phyloP scores from a whole-genome alignment of 2,113 vertebrate genomes.

The Caranx ignobilis region DNA sequence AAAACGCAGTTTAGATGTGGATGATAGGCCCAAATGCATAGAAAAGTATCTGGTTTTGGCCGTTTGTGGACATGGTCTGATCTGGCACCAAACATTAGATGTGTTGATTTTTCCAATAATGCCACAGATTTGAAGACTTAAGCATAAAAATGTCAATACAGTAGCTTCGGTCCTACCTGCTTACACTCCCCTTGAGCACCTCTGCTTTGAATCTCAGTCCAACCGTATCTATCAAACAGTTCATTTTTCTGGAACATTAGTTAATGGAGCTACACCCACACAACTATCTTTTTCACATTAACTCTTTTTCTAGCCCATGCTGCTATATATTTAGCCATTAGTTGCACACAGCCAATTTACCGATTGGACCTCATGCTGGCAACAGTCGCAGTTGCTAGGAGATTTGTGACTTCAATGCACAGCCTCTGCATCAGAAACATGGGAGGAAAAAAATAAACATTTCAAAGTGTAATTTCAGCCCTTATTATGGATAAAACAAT shows the following conservation, averaged over 20 bases:
- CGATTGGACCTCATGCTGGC: constrained; percentile 44
- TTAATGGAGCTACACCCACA: constrained; percentile 40
- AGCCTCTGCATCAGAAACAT: constrained; percentile 4
- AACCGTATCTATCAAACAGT: constrained; percentile 8
- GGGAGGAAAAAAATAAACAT: not conserved
- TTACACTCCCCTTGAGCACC: not conserved
- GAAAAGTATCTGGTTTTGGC: no score
- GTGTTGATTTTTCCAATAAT: no score
- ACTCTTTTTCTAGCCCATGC: constrained; percentile 29
- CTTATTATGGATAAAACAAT: not conserved
- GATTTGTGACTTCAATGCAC: constrained; percentile 35
- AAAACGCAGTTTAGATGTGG: no score
- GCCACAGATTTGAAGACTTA: no score
- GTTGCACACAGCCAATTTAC: constrained; percentile 28
- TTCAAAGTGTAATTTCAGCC: not conserved
- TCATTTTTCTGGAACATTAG: not conserved
- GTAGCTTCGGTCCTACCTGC: not conserved
- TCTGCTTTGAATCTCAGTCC: not conserved
- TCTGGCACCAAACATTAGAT: no score
- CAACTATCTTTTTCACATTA: constrained; percentile 21
- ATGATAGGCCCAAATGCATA: no score
- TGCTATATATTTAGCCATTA: constrained; percentile 55
- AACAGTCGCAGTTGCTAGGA: constrained; percentile 45
- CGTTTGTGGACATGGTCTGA: no score
- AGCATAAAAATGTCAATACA: no score